These are phyloP conservation scores for Vanessa tameamea DNA, from an alignment of 1,140 invertebrate genomes.

Conservation along the genomic window DNA sequence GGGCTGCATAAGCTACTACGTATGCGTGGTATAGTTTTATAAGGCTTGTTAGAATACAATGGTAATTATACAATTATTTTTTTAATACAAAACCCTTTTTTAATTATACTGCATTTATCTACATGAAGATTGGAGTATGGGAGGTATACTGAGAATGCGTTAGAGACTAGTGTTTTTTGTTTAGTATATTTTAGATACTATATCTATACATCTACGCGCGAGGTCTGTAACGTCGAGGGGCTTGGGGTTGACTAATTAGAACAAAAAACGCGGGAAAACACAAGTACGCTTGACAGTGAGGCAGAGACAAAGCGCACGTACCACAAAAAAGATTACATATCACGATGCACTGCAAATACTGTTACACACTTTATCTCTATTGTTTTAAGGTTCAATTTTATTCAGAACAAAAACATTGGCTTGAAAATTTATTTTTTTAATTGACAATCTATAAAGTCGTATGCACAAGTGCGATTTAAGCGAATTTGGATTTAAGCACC, in stretches of 20 bases:
- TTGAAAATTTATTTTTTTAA: slow-evolving; percentile 69
- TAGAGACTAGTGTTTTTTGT: slow-evolving; percentile 17
- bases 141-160: slow-evolving; percentile 1
- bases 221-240: slow-evolving; percentile 66
- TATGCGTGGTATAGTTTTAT: too few relatives aligned
- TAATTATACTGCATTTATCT: neutral
- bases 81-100: neutral
- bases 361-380: slow-evolving; percentile 27
- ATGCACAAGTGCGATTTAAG: slow-evolving; percentile 15
- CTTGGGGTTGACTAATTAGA: slow-evolving; percentile 77
- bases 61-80: too few relatives aligned
- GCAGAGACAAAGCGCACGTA: slow-evolving; percentile 75
- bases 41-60: too few relatives aligned
- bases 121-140: neutral
- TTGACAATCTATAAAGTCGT: slow-evolving; percentile 42
- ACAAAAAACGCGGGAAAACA: slow-evolving; percentile 80
- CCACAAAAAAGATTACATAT: slow-evolving; percentile 56
- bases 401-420: slow-evolving; percentile 48
- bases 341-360: slow-evolving; percentile 9
- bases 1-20: too few relatives aligned
- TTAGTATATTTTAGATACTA: slow-evolving; percentile 22
- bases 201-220: slow-evolving; percentile 34
- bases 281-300: slow-evolving; percentile 79
- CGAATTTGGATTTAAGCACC: slow-evolving; percentile 30
- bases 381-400: slow-evolving; percentile 48